Base-by-base conservation (phyloP, 1,140 invertebrate genomes). In the Leptinotarsa texana region DNA sequence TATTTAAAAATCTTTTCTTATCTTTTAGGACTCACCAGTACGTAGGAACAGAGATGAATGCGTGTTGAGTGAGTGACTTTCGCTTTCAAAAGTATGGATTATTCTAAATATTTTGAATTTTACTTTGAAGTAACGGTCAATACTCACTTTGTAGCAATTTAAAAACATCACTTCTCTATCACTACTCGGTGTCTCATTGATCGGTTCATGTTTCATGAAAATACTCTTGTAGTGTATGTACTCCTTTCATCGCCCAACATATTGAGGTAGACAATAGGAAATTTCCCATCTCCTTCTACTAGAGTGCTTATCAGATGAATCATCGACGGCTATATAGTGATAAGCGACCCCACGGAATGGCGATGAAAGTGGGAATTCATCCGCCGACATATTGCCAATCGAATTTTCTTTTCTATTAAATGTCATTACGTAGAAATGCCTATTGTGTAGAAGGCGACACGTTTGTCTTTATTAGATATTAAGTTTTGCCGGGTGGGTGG, bases 291-390 rank as follows among this genome's bases (percentile, higher is more conserved):
- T 57, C 51, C 15, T 57, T 15, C 51, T 57, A 57, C 51, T 18
- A 57, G 51, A 57, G 51, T 57, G 51, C 51, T 57, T 57, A 57
- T 57, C 51, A 57, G 51, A 57, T 57, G 51, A 57, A 57, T 57
- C 51, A 57, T 57, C 51, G 51, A 57, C 17, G 13, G 51, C 51
- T 57, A 57, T 57, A 57, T 18, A 57, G 51, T 57, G 51, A 57
- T 57, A 57, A 57, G 17, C 15, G 4, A 57, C 51, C 51, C 51
- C 51, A 57, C 51, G 51, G n/a, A 57, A 57, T 57, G 51, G 51
- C 51, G 51, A 57, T 57, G 51, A 57, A 57, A 57, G 51, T 57
- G 51, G 51, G 51, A 57, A 57, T 57, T 57, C 51, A 57, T 57
- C 51, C n/a, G 4, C 15, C 6, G 51, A 57, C 51, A 57, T 57